Base-by-base conservation (phyloP, 2,113 vertebrate genomes). In the Oreotrochilus melanogaster region DNA sequence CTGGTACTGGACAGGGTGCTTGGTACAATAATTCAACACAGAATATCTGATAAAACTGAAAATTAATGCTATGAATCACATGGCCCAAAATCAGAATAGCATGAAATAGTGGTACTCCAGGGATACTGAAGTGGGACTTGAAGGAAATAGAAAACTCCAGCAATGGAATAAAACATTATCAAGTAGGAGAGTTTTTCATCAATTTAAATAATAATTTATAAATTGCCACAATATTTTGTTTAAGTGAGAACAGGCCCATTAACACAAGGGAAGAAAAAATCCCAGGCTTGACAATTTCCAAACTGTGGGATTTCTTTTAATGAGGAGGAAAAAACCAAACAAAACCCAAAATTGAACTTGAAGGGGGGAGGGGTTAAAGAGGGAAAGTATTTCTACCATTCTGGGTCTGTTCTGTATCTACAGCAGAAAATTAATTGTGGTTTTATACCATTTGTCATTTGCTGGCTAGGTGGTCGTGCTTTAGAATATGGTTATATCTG, bases 201-300 rank as follows among this genome's bases (percentile, higher is more conserved):
- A 73, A 72, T 48, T 48, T 54, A 92, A 96, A 87, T 89, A 72
- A 85, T 95, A 96, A 89, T 94, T 93, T 94, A 85, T 72, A 86
- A 97, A 92, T 93, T 95, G 82, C 76, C 84, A 95, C 54, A 96
- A 93, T 95, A 95, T 97, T 97, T 96, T 80, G 50, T 90, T 96
- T 89, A 94, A 93, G 66, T 89, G 78, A 95, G 72, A 95, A 87
- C 30, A 95, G 91, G 50, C 35, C 64, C 81, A 70, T 88, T 95
- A 93, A 86, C 53, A 92, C 48, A 33, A 71, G 6, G n/a, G 47
- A 79, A 33, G 7, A 82, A 86, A 69, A 22, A 61, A n/a, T 31
- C 24, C 31, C 23, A 60, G 33, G 47, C 96, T 94, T 96, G 64
- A 88, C 95, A 95, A 87, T 94, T 96, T 57, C 28, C 21, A 42